Evolutionary conservation across 2,888 invertebrate species (phyloP), one percentile per base, ranked within the genome.

Genomic region (Mimachlamys varia): DNA sequence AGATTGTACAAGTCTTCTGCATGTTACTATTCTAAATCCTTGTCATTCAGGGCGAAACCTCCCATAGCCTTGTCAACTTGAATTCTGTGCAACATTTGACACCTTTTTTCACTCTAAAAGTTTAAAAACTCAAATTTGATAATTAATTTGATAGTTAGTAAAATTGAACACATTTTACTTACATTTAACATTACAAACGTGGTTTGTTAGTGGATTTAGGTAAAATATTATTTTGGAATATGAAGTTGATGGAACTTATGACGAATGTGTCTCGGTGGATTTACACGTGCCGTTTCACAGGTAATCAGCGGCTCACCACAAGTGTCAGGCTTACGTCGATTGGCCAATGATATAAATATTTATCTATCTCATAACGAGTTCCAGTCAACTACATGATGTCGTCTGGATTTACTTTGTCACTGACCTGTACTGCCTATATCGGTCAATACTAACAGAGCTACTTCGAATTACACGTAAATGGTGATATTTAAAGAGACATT

Each of bases 321-420:
- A 76, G 76, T 76, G 76, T 76, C 76, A 76, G 76, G 76, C 76
- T 76, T 76, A 62, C 62, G 17, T 62, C 62, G 62, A 62, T 62
- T 62, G 62, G 2, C 62, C 22, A 22, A 62, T 62, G 62, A 62
- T 62, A 62, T 62, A 76, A 76, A 76, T 76, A 76, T 76, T 27
- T 76, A 76, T 76, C 76, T 76, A 76, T 22, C 76, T 0, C 22
- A 33, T 76, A 76, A 27, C 76, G 33, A 33, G 33, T 76, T 27
- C 33, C 33, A 76, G 76, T 76, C 33, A 27, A 76, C 33, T 76
- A 33, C 33, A 3, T 27, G 13, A 76, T 22, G 76, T 33, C 53
- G 2, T 17, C 53, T 12, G 53, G 53, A 53, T 5, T 17, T 17
- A 17, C 53, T 53, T 17, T 13, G 53, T 19, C 53, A 53, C 13